Base-by-base conservation (phyloP, 2,888 invertebrate genomes). In the Uloborus plumipes region DNA sequence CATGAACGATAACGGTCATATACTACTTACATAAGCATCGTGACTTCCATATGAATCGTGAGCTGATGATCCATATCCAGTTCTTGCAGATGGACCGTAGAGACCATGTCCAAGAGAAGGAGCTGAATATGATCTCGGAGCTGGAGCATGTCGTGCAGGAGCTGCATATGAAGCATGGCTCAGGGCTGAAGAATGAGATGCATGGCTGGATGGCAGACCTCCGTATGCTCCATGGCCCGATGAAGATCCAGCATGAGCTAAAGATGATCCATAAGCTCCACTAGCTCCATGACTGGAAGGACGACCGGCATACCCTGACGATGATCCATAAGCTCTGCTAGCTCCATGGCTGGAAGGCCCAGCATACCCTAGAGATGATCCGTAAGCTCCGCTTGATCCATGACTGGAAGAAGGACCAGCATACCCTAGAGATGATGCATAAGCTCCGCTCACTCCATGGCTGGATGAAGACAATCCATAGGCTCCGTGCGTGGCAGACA, bases 21-120 rank as follows among this genome's bases (percentile, higher is more conserved):
- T 20, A 16, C 9, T 22, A 70, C 80, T 74, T 70, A 81, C 80
- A 14, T 47, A 64, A 58, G 74, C 80, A 70, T 81, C 80, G 9
- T 79, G 55, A 7, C 64, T 47, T 61, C 72, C 71, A 20, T 71
- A 78, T 20, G 73, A 80, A 6, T 39, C 62, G 18, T 47, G 47
- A 26, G 26, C 18, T 13, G 73, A 49, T 4, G 64, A 62, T 26
- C 62, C 20, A 50, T 81, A 69, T 39, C 67, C 75, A 22, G 22
- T 9, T 11, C 39, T 50, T 26, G 26, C 66, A 50, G 74, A 58
- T 65, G 74, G 58, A 50, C 74, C 74, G 13, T 74, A 74, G 4
- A 74, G 49, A n/a, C 74, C 50, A 18, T 76, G 75, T 15, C 72
- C 66, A n/a, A 31, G 14, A 39, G 65, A 65, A n/a, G 80, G 80